These are phyloP conservation scores for Eulemur coronatus DNA, from an alignment of 2,797 vertebrate species.

Conservation along the genomic window DNA sequence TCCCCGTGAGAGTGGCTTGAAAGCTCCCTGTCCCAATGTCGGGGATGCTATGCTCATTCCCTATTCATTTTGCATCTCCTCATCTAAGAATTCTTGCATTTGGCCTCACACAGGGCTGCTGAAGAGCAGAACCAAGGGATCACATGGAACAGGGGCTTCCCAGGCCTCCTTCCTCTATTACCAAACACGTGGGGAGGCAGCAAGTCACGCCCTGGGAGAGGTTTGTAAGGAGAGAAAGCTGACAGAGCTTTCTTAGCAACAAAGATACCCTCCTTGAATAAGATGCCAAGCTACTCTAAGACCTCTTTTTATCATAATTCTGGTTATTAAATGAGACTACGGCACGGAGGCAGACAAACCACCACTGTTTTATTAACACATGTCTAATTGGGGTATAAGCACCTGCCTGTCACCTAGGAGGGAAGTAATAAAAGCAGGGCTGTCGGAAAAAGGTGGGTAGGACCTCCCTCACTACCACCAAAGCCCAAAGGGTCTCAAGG, in stretches of 20 bases:
- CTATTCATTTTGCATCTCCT: background rate
- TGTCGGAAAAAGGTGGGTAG: background rate
- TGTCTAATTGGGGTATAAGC: background rate
- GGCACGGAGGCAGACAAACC: background rate
- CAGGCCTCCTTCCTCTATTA: background rate
- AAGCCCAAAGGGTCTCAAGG: background rate
- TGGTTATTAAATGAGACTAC: background rate
- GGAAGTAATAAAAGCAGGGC: background rate
- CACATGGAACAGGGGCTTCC: background rate
- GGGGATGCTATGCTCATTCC: background rate
- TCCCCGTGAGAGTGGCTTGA: accelerated
- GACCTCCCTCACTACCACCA: background rate
- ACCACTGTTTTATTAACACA: background rate
- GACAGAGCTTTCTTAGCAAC: background rate
- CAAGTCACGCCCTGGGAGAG: background rate
- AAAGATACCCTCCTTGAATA: background rate
- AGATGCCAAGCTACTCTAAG: background rate
- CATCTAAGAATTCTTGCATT: background rate
- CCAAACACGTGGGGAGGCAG: background rate
- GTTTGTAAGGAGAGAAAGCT: background rate
- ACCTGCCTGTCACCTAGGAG: background rate
- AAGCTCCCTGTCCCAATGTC: background rate
- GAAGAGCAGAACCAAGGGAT: background rate
- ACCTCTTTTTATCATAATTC: background rate
- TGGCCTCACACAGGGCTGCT: background rate